A percentile compares a stretch with the other conserved stretches of the same genome.
phyloP scores from a whole-genome alignment of 2,888 invertebrate species.

The Lithophane semibrunnea region DNA sequence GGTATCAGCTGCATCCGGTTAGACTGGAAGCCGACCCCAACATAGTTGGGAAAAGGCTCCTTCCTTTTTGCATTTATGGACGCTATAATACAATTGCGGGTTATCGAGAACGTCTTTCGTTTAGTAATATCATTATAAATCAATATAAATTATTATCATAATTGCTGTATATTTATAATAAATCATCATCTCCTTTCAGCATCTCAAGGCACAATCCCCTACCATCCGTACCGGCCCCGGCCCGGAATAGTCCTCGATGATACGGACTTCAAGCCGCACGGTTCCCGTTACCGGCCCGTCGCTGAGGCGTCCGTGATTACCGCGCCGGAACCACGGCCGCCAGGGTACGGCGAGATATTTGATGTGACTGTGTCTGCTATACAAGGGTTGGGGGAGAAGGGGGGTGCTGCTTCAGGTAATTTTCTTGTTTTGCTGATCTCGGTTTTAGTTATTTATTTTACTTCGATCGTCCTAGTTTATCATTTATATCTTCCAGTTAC shows the following conservation, averaged over 20 bases:
- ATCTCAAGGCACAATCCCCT: slow-evolving; percentile 83
- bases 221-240: slow-evolving; percentile 93
- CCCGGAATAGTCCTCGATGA: slow-evolving; percentile 97
- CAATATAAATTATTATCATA: too few relatives aligned
- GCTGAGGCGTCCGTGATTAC: slow-evolving; percentile 86
- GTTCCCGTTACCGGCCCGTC: slow-evolving; percentile 78
- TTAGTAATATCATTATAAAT: too few relatives aligned
- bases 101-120: too few relatives aligned
- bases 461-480: too few relatives aligned
- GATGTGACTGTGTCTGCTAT: slow-evolving; percentile 97
- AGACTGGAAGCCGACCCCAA: too few relatives aligned
- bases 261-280: slow-evolving; percentile 94
- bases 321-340: slow-evolving; percentile 83
- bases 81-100: too few relatives aligned
- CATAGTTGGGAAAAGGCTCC: too few relatives aligned
- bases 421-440: not conserved
- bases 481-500: too few relatives aligned
- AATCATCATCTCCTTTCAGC: slow-evolving; percentile 71
- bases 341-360: slow-evolving; percentile 94
- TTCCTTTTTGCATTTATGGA: too few relatives aligned
- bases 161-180: not conserved
- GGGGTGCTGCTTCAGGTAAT: slow-evolving; percentile 78
- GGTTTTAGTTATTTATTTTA: too few relatives aligned
- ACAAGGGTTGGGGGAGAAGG: slow-evolving; percentile 94
- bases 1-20: too few relatives aligned